A percentile compares a stretch with the other conserved stretches of the same genome.
Evolutionary conservation across 2,888 invertebrate species (phyloP).

Genomic region (Leptopterna dolabrata): DNA sequence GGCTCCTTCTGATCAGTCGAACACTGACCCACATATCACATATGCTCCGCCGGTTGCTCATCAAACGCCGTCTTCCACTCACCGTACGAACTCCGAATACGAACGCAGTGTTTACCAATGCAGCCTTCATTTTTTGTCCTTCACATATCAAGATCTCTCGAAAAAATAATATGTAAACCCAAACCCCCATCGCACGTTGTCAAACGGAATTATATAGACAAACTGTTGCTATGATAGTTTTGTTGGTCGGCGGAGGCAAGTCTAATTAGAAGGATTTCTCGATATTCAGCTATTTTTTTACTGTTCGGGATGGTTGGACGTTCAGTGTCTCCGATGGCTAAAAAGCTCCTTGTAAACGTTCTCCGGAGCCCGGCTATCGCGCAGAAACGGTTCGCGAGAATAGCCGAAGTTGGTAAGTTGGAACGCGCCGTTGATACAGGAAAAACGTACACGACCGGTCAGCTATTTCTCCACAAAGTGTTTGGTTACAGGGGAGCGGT

Average conservation of each 20-base stretch:
- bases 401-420: constrained; percentile 30
- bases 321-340: background rate
- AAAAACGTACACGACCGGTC: constrained; percentile 87
- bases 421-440: background rate
- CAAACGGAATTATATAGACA: too few species aligned
- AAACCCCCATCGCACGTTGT: too few species aligned
- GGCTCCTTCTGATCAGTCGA: background rate
- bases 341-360: background rate
- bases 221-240: background rate
- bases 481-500: constrained; percentile 99
- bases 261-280: background rate
- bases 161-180: too few species aligned
- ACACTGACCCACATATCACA: background rate
- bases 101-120: too few species aligned
- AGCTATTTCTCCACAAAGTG: constrained; percentile 93
- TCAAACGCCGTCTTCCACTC: background rate
- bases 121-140: too few species aligned
- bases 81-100: too few species aligned
- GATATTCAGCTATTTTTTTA: background rate
- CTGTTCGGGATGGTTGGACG: background rate
- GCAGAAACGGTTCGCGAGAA: constrained; percentile 3
- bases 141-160: too few species aligned
- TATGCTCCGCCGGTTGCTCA: background rate
- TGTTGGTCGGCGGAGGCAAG: background rate
- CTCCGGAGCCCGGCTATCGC: background rate